Conservation (phyloP, 2,888 invertebrate species). For the Cantharis rufa region DNA sequence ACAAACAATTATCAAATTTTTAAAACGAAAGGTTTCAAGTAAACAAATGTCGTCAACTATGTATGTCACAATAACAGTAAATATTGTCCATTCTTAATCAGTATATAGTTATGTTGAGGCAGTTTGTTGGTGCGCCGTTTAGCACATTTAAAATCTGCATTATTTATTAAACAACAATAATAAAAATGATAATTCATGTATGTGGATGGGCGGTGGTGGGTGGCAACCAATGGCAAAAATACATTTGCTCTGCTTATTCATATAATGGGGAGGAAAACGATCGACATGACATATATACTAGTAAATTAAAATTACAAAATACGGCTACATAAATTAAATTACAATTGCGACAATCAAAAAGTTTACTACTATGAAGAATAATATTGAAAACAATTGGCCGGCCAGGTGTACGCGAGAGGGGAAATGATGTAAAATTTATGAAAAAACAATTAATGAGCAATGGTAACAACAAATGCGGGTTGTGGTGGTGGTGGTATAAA, state of each 20-base stretch:
- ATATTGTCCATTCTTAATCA: slow-evolving; percentile 40
- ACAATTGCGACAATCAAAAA: slow-evolving; percentile 25
- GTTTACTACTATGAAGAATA: not conserved
- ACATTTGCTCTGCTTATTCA: slow-evolving; percentile 55
- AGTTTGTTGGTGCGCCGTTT: slow-evolving; percentile 21
- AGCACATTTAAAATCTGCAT: not conserved
- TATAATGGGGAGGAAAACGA: slow-evolving; percentile 44
- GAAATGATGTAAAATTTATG: not conserved
- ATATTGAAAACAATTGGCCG: not conserved
- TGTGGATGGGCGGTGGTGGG: slow-evolving; percentile 24
- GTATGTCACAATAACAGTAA: slow-evolving; percentile 22
- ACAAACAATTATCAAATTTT: not conserved
- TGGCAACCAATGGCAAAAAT: slow-evolving; percentile 45
- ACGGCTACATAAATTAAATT: slow-evolving; percentile 40
- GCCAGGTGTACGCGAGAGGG: not conserved
- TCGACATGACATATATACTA: slow-evolving; percentile 41
- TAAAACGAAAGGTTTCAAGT: not conserved
- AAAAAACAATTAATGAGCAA: not conserved
- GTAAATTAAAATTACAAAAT: slow-evolving; percentile 41
- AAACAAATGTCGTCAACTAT: not conserved
- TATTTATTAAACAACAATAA: slow-evolving; percentile 19
- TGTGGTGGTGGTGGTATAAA: not conserved
- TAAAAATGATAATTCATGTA: slow-evolving; percentile 44
- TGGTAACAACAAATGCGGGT: not conserved
- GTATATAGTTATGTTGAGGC: slow-evolving; percentile 29